Evolutionary conservation across 1,140 invertebrate genomes (phyloP).

Genomic region (Brachionus manjavacas): DNA sequence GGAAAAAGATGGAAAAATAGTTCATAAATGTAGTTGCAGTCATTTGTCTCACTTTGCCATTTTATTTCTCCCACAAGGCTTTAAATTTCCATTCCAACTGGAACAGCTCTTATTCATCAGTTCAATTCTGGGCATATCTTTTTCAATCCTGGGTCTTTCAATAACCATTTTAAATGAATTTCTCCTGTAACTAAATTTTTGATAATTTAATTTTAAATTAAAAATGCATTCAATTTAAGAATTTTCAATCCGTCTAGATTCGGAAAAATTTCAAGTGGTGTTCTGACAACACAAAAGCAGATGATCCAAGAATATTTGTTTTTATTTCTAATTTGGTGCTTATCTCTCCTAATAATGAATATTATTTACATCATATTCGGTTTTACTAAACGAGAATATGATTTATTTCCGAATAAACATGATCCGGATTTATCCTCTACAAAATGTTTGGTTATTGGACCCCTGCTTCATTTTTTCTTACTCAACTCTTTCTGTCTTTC

Average conservation of each 20-base stretch:
- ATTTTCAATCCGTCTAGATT: neutral
- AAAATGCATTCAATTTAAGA: neutral
- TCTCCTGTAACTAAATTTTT: neutral
- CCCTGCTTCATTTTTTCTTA: neutral
- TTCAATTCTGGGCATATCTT: neutral
- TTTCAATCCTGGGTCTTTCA: neutral
- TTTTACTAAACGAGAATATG: neutral
- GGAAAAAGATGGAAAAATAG: neutral
- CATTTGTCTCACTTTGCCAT: neutral
- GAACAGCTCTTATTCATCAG: neutral
- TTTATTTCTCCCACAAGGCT: neutral
- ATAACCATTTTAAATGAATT: neutral
- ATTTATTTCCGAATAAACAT: neutral
- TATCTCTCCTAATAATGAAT: neutral
- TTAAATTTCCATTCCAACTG: neutral
- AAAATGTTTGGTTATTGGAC: neutral
- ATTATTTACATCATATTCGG: neutral
- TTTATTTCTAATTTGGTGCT: neutral
- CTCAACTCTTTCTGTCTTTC: neutral
- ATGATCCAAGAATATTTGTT: neutral
- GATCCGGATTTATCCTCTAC: neutral
- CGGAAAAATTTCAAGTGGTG: neutral
- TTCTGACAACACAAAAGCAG: neutral
- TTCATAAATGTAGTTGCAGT: neutral
- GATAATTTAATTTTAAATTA: neutral